Conservation (phyloP, 2,888 invertebrate genomes). For the Ptychoptera contaminata region DNA sequence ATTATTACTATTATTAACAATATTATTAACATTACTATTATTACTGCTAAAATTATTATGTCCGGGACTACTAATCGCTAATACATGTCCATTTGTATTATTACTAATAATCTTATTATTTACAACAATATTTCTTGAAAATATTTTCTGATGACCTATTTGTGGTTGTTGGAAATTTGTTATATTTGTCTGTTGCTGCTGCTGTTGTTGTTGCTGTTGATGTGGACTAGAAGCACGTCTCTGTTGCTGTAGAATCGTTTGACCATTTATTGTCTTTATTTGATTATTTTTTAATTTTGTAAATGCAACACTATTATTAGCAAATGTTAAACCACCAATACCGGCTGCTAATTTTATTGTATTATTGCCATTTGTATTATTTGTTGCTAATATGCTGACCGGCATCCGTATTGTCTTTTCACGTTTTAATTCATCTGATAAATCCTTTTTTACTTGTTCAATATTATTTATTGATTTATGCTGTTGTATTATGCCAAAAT, state of each 20-base stretch:
- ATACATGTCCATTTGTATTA: not conserved
- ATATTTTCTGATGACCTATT: not conserved
- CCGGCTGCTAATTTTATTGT: conserved; percentile 30
- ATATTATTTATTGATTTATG: conserved; percentile 15
- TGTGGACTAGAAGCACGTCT: conserved; percentile 9
- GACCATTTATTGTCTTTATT: conserved; percentile 6
- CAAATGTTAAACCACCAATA: conserved; percentile 29
- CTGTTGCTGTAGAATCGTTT: conserved; percentile 1
- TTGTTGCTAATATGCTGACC: conserved; percentile 6
- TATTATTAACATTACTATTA: conserved; percentile 4
- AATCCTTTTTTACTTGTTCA: conserved; percentile 47
- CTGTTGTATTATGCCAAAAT: conserved; percentile 3
- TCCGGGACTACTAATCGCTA: not conserved
- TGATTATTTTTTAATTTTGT: conserved; percentile 26
- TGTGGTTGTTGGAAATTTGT: too few relatives aligned
- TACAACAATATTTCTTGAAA: not conserved
- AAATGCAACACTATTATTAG: conserved; percentile 29
- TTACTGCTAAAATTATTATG: not conserved
- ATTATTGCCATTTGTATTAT: conserved; percentile 16
- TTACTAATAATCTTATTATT: conserved; percentile 4
- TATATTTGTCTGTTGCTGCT: not conserved
- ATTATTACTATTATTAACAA: conserved; percentile 2
- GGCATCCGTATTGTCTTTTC: conserved; percentile 19
- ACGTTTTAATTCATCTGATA: conserved; percentile 39
- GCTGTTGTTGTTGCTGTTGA: conserved; percentile 2